Evolutionary conservation across 2,888 invertebrate species (phyloP).

Genomic region (Liopterus haemorrhoidalis): DNA sequence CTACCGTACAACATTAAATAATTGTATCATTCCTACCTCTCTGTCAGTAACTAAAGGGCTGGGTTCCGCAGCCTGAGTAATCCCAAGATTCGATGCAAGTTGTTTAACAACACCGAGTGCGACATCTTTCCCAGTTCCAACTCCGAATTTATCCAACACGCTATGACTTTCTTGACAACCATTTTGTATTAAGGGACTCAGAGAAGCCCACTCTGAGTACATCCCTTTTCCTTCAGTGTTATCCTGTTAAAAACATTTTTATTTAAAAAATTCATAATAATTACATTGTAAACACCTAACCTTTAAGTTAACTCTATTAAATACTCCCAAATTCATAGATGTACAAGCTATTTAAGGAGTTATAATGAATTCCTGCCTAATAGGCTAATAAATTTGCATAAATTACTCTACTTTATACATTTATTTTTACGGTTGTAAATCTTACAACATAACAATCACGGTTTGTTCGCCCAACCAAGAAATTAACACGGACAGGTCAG

Average conservation of each 20-base stretch:
- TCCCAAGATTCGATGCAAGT: conserved; percentile 63
- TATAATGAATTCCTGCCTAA: too few relatives aligned
- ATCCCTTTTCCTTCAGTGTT: conserved; percentile 63
- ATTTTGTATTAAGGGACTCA: conserved; percentile 60
- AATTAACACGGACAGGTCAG: too few relatives aligned
- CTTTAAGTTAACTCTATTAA: conserved; percentile 74
- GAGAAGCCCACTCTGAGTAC: conserved; percentile 80
- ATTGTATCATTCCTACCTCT: too few relatives aligned
- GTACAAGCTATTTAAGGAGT: conserved; percentile 34
- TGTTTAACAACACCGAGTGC: conserved; percentile 74
- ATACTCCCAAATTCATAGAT: conserved; percentile 76
- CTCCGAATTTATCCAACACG: conserved; percentile 72
- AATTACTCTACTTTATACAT: too few relatives aligned
- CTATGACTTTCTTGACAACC: conserved; percentile 60
- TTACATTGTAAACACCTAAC: conserved; percentile 41
- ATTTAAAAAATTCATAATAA: conserved; percentile 9
- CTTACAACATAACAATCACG: too few relatives aligned
- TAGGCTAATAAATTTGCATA: conserved; percentile 3
- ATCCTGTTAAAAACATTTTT: conserved; percentile 41
- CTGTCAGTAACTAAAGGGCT: conserved; percentile 76
- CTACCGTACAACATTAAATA: not conserved
- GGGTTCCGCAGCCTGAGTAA: conserved; percentile 75
- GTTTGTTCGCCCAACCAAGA: too few relatives aligned
- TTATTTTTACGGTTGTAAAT: too few relatives aligned
- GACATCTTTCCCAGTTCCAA: conserved; percentile 70